Evolutionary conservation across 1,140 invertebrate genomes (phyloP), one percentile per base, ranked within the genome.

Genomic region (Drosophila bifasciata): DNA sequence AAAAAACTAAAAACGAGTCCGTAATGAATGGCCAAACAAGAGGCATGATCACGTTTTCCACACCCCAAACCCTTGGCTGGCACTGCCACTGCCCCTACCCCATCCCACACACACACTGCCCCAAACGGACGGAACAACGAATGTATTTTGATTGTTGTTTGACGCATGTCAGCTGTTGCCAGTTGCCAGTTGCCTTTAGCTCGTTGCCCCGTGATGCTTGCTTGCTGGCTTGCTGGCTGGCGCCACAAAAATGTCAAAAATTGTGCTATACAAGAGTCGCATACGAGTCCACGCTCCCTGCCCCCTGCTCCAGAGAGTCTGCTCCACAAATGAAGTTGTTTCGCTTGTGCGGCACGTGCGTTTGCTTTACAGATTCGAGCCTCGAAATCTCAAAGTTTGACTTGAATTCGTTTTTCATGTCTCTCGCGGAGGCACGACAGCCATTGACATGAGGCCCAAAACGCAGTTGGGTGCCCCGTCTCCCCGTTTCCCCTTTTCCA

Each of bases 171-270:
- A 88, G 79, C 75, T 76, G 73, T 36, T 36, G 32, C 32, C 11
- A 2, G 28, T 32, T 32, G 28, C 9, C 23, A n/a, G n/a, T n/a
- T 8, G 25, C 28, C 28, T 5, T 25, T 25, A 6, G 5, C 23
- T 5, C 5, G 23, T 25, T 25, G 23, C 23, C 23, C 23, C 23
- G 23, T 25, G 76, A 63, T 76, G 9, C 64, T 76, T 59, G 55
- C 32, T 39, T 48, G 66, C 32, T 39, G 41, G 66, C 45, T 71
- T 67, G 67, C 81, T 59, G 56, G 70, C 66, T 85, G 80, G 80
- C 80, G 80, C 80, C 80, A 85, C 80, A 86, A 85, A 85, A 85
- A 88, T 85, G 81, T 86, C 81, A 86, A 86, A 86, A 86, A 86
- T 88, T 81, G 83, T 86, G 83, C 64, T 86, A 76, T 84, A 85